Evolutionary conservation across 1,140 invertebrate species (phyloP), one percentile per base, ranked within the genome.

Genomic region (Megalopta genalis): DNA sequence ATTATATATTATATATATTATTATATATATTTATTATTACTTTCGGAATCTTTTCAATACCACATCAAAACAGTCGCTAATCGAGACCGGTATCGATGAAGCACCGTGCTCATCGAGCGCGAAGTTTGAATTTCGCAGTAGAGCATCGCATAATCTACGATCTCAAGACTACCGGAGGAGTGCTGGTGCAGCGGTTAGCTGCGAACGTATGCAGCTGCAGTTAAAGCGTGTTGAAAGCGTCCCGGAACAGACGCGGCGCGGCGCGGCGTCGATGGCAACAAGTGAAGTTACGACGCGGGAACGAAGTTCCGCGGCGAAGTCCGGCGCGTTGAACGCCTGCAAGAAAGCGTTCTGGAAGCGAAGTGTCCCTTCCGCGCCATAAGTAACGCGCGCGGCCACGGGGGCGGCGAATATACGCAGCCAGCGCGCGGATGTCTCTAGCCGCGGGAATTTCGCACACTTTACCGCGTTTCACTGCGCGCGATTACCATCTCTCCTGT

Each of bases 401-500:
- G 27, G 27, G 73, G 42, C 57, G 42, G 16, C 21, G n/a, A 70
- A 54, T 64, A 64, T 64, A 64, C 60, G 59, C 42, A 27, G 63
- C n/a, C 60, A 52, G 18, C 23, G 21, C 52, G 54, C 25, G 64
- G 23, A 76, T 37, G 64, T 37, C 49, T 60, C 10, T 46, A 23
- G 57, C 62, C 62, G 59, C 46, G 83, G 67, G 80, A 85, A 85
- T 79, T 86, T 85, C 84, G 80, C 67, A 70, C 70, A 69, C 79
- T 82, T 86, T 82, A 62, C 74, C 75, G 74, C 83, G 68, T 86
- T 79, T 82, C 83, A 82, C 72, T 72, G 66, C 67, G 52, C 75
- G 75, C 84, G 84, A 86, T 86, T 86, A 85, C 83, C 84, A 86
- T 86, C 84, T 82, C 59, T 65, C 63, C 59, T 64, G 80, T 86